Base-by-base conservation (phyloP, 1,140 invertebrate species). In the Platyura marginata region DNA sequence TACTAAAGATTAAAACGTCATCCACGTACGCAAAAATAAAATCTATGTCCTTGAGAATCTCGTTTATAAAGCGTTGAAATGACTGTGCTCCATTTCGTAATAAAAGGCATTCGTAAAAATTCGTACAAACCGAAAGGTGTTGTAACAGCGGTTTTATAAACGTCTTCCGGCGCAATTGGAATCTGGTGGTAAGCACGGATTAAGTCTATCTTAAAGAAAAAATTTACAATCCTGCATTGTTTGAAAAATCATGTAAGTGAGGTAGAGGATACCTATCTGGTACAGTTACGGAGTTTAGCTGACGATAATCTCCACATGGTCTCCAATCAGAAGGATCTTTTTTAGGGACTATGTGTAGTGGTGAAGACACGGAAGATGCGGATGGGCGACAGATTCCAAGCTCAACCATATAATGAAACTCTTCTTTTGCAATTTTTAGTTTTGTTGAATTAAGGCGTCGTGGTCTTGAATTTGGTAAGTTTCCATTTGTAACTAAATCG, bases 1-100 rank as follows among this genome's bases (percentile, higher is more conserved):
- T 46, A 0, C 54, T 62, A 35, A 52, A 64, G 4, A 73, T 49
- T 2, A 72, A 51, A 22, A 76, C 60, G 48, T 74, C 71, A 46
- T 74, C 71, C 25, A 48, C 15, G 33, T 46, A 54, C 2, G 34
- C 25, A 38, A 42, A 55, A 61, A 11, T 8, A 42, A 61, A 67
- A 25, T 52, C 48, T 8, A 59, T 46, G 10, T 50, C 62, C 33
- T 48, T 3, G 2, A 68, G 48, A 2, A 68, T 51, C 13, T 54
- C 23, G 47, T 67, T 53, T 42, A 71, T 69, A 20, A 64, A 58
- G 8, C 68, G 44, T 49, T 70, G 63, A 47, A 71, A 73, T 42
- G 47, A 49, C 42, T 55, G 46, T 3, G 41, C 53, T 13, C 51
- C 49, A 40, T 59, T 55, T 5, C 49, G 40, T 35, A 10, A 50